Conservation (phyloP, 2,888 invertebrate species). For the Venusia cambrica region DNA sequence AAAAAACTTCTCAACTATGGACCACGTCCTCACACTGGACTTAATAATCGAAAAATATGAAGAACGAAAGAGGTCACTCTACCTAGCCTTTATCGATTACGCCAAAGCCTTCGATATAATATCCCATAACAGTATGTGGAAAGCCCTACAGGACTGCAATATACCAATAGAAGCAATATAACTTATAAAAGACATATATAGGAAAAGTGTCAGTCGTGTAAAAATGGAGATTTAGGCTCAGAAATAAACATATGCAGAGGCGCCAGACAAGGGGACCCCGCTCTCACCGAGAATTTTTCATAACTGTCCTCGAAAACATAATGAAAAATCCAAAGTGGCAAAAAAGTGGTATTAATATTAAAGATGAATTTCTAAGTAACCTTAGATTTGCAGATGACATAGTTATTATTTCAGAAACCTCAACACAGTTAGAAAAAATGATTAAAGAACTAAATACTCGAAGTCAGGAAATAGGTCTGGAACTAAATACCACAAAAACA, state of each 20-base stretch:
- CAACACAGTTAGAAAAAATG: slow-evolving; percentile 7
- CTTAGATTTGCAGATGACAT: slow-evolving; percentile 20
- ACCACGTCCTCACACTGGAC: neutral
- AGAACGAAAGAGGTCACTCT: slow-evolving; percentile 7
- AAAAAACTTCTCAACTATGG: neutral
- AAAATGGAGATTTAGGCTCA: slow-evolving; percentile 4
- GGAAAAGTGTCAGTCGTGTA: slow-evolving; percentile 1
- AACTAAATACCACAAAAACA: slow-evolving; percentile 26
- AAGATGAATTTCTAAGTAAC: slow-evolving; percentile 2
- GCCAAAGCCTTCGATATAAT: slow-evolving; percentile 12
- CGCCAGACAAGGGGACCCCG: slow-evolving; percentile 24
- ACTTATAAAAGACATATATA: slow-evolving; percentile 5
- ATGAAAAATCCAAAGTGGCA: slow-evolving; percentile 10
- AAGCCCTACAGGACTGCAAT: neutral
- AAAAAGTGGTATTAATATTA: slow-evolving; percentile 5
- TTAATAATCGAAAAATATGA: slow-evolving; percentile 5
- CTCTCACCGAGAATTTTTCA: slow-evolving; percentile 19
- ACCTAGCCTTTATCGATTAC: slow-evolving; percentile 9
- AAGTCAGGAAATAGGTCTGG: slow-evolving; percentile 21
- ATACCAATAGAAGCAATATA: slow-evolving; percentile 1
- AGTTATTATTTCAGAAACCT: slow-evolving; percentile 6
- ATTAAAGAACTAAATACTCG: slow-evolving; percentile 16
- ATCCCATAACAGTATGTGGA: slow-evolving; percentile 2
- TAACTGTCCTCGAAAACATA: slow-evolving; percentile 3
- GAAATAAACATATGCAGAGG: slow-evolving; percentile 15